Conservation (phyloP, 2,113 vertebrate species). For the Triplophysa siluroides region DNA sequence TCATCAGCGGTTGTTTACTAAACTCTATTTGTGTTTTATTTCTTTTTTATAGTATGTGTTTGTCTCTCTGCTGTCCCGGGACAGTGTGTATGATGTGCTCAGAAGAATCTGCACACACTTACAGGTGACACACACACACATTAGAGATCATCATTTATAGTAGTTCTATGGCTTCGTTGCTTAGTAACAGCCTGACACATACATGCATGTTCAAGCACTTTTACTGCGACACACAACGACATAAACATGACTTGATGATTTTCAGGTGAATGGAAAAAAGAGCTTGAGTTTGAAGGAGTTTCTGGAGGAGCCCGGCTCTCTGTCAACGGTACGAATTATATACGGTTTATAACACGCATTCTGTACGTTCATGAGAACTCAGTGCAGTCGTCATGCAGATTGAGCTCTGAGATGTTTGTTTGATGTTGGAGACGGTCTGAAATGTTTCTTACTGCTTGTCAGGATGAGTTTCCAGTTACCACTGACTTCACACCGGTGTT, state of each 20-base stretch:
- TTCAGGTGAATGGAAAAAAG: constrained; percentile 84
- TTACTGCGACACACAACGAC: background rate
- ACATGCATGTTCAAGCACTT: background rate
- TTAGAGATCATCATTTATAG: background rate
- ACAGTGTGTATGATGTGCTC: constrained; percentile 90
- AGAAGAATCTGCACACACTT: constrained; percentile 92
- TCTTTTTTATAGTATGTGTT: constrained; percentile 83
- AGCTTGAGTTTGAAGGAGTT: constrained; percentile 88
- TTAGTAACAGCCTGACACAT: background rate
- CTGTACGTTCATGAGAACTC: too few species aligned
- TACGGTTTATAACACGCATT: too few species aligned
- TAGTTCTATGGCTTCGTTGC: background rate
- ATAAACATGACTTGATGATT: background rate
- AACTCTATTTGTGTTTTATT: background rate
- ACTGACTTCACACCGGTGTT: constrained; percentile 78
- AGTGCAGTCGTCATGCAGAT: too few species aligned
- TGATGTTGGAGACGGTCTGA: too few species aligned
- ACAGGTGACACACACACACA: constrained; percentile 77
- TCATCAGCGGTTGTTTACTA: too few species aligned
- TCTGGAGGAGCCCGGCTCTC: constrained; percentile 77
- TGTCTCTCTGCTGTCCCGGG: constrained; percentile 91
- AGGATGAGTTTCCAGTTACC: constrained; percentile 80
- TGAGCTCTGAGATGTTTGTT: too few species aligned
- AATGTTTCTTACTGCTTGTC: background rate
- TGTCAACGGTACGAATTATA: constrained; percentile 80